Percentiles rank a stretch among this genome's conserved stretches.
These are phyloP conservation scores for Druceiella hillmani DNA, from an alignment of 2,888 invertebrate species.

Conservation along the genomic window DNA sequence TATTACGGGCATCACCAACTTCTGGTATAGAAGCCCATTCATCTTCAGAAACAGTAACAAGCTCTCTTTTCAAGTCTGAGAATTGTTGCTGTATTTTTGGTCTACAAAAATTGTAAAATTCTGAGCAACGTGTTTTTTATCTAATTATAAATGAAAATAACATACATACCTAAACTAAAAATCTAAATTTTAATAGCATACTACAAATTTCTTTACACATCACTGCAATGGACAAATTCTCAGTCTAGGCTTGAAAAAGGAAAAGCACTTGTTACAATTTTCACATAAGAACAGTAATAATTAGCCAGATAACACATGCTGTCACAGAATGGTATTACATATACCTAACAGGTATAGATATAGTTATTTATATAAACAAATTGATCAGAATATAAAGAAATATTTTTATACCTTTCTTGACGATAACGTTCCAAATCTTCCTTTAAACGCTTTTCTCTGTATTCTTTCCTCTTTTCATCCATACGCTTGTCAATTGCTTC, in stretches of 20 bases:
- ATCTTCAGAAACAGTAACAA: constrained; percentile 78
- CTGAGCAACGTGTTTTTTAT: constrained; percentile 4
- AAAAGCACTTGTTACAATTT: too few relatives aligned
- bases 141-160: too few relatives aligned
- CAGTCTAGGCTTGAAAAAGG: too few relatives aligned
- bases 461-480: constrained; percentile 98
- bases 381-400: not conserved
- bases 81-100: constrained; percentile 99
- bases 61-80: constrained; percentile 89
- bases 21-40: constrained; percentile 98
- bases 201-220: too few relatives aligned
- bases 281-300: too few relatives aligned
- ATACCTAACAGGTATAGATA: too few relatives aligned
- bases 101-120: constrained; percentile 32
- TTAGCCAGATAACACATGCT: too few relatives aligned
- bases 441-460: constrained; percentile 80
- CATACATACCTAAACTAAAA: too few relatives aligned
- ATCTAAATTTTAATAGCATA: too few relatives aligned
- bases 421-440: constrained; percentile 96
- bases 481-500: constrained; percentile 97
- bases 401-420: constrained; percentile 65
- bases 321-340: too few relatives aligned
- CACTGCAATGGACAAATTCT: too few relatives aligned
- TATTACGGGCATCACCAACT: constrained; percentile 97
- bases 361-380: constrained; percentile 5